Conservation (phyloP, 1,140 invertebrate species). For the Procambarus virginalis region DNA sequence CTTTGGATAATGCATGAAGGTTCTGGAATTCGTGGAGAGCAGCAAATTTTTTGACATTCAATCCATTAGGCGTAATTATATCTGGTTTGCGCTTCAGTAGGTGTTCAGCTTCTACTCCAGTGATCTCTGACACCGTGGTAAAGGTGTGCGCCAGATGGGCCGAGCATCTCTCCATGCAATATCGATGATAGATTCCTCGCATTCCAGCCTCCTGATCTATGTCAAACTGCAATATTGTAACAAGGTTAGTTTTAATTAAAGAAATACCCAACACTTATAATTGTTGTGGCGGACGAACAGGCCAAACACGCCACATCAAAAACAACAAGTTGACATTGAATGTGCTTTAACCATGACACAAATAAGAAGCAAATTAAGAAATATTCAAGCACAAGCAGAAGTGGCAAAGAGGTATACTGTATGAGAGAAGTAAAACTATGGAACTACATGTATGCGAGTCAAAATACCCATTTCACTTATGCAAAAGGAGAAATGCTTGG, state of each 20-base stretch:
- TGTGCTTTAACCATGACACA: too few relatives aligned
- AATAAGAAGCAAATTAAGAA: too few relatives aligned
- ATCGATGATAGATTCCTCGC: constrained; percentile 98
- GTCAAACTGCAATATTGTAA: constrained; percentile 82
- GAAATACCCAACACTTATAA: too few relatives aligned
- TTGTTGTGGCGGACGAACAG: too few relatives aligned
- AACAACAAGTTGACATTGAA: too few relatives aligned
- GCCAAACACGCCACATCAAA: too few relatives aligned
- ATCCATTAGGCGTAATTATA: constrained; percentile 97
- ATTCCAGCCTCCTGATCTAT: constrained; percentile 99
- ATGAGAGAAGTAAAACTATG: too few relatives aligned
- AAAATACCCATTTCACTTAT: too few relatives aligned
- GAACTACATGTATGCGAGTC: too few relatives aligned
- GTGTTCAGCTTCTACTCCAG: constrained; percentile 94
- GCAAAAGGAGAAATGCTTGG: too few relatives aligned
- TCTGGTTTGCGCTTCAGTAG: constrained; percentile 96
- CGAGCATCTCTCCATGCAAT: constrained; percentile 98
- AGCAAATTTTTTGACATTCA: constrained; percentile 99
- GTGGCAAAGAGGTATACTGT: too few relatives aligned
- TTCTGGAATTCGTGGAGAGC: constrained; percentile 99
- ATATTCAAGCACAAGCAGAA: too few relatives aligned
- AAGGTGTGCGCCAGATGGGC: constrained; percentile 94
- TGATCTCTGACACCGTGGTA: constrained; percentile 99
- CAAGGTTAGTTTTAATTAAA: neutral
- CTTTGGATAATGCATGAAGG: constrained; percentile 96